Conservation (phyloP, 2,797 vertebrate genomes). For the Glyptemys insculpta region DNA sequence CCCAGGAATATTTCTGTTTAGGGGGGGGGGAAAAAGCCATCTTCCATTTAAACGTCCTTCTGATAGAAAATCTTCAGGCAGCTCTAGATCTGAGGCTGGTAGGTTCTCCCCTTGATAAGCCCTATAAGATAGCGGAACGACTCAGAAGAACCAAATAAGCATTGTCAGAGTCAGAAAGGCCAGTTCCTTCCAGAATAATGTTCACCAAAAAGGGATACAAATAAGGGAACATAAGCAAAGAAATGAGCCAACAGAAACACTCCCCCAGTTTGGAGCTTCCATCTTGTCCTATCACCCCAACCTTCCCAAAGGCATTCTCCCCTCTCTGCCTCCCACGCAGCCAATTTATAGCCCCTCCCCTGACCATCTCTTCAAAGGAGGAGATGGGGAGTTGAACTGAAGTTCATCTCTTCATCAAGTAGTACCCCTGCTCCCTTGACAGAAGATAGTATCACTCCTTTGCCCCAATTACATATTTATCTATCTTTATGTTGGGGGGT, state of each 20-base stretch:
- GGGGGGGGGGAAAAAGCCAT: neutral
- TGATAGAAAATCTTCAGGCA: neutral
- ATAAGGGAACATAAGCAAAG: neutral
- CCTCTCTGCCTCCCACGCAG: neutral
- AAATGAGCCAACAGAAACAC: neutral
- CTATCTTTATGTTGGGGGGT: constrained; percentile 59
- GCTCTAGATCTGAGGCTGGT: neutral
- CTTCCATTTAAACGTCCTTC: neutral
- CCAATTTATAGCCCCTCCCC: neutral
- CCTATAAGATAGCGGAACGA: neutral
- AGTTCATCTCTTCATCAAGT: neutral
- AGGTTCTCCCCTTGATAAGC: neutral
- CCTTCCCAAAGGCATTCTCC: neutral
- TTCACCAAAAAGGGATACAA: neutral
- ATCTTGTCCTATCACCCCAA: neutral
- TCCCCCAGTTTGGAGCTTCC: neutral
- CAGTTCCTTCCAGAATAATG: neutral
- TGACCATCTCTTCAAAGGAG: neutral
- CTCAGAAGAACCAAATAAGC: neutral
- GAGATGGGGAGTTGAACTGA: neutral
- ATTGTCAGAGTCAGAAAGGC: neutral
- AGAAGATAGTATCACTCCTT: neutral
- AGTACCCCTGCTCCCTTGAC: constrained; percentile 39
- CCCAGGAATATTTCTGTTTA: neutral
- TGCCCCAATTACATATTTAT: constrained; percentile 9